Conservation (phyloP, 2,113 vertebrate genomes). For the Leiothrix lutea region DNA sequence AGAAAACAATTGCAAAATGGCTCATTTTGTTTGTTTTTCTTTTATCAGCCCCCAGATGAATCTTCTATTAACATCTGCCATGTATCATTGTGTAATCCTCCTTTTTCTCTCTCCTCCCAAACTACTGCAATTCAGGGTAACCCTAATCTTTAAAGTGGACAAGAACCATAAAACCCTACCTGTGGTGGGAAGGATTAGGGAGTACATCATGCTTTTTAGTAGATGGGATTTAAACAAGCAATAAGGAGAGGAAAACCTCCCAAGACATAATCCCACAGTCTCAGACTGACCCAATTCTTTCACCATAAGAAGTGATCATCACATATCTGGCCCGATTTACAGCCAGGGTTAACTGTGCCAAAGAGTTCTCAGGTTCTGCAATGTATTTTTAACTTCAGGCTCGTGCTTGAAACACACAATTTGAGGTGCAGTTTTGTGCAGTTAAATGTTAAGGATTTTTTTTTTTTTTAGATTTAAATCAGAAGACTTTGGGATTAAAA, state of each 20-base stretch:
- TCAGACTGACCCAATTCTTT: constrained; percentile 79
- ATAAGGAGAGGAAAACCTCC: constrained; percentile 75
- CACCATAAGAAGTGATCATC: constrained; percentile 38
- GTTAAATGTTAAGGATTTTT: background rate
- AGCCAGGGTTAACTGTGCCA: background rate
- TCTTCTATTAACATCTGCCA: constrained; percentile 71
- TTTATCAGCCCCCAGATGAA: constrained; percentile 43
- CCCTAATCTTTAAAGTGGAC: constrained; percentile 83
- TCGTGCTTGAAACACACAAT: background rate
- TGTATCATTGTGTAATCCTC: constrained; percentile 65
- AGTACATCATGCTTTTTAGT: constrained; percentile 67
- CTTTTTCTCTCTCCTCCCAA: constrained; percentile 55
- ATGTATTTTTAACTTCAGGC: background rate
- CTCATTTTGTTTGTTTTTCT: constrained; percentile 46
- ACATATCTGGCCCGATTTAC: background rate
- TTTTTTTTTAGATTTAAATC: background rate
- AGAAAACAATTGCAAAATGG: constrained; percentile 47
- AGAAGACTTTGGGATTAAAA: background rate
- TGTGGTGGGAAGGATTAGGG: constrained; percentile 76
- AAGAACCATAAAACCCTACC: constrained; percentile 77
- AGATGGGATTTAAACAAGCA: constrained; percentile 71
- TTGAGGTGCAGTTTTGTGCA: background rate
- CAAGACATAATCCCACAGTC: constrained; percentile 77
- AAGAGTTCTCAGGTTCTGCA: background rate
- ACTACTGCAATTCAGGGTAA: constrained; percentile 60